A percentile compares a stretch with the other conserved stretches of the same genome.
phyloP scores from a whole-genome alignment of 2,888 invertebrate species.

The Strigamia maritima region DNA sequence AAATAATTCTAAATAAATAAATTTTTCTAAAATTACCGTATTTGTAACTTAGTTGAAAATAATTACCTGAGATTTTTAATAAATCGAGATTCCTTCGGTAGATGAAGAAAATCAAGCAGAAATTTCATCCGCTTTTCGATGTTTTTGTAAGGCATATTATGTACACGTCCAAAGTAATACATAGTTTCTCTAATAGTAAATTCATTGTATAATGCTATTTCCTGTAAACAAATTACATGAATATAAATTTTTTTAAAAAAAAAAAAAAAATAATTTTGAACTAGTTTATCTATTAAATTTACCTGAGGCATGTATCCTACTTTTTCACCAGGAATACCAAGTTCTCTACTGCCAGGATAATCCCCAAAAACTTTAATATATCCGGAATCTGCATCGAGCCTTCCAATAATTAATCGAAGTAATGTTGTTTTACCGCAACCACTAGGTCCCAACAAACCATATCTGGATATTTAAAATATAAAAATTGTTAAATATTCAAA shows the following conservation, averaged over 20 bases:
- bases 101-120: constrained; percentile 81
- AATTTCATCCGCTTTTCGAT: constrained; percentile 78
- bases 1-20: constrained; percentile 37
- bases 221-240: constrained; percentile 44
- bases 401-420: constrained; percentile 85
- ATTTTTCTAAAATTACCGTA: too few relatives aligned
- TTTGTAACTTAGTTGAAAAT: too few relatives aligned
- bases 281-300: background rate
- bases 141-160: constrained; percentile 81
- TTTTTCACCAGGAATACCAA: constrained; percentile 84
- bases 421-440: constrained; percentile 96
- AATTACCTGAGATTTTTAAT: constrained; percentile 74
- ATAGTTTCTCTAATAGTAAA: constrained; percentile 92
- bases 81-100: constrained; percentile 78
- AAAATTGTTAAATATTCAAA: background rate
- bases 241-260: too few relatives aligned
- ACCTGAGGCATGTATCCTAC: constrained; percentile 97
- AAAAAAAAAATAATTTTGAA: background rate
- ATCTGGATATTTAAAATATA: constrained; percentile 59
- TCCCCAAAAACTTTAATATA: constrained; percentile 87
- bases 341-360: constrained; percentile 80
- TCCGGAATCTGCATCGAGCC: constrained; percentile 78
- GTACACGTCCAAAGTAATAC: constrained; percentile 95
- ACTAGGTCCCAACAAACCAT: constrained; percentile 88
- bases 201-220: constrained; percentile 51